phyloP scores from a whole-genome alignment of 1,140 invertebrate species.

The Bombus sibiricus region DNA sequence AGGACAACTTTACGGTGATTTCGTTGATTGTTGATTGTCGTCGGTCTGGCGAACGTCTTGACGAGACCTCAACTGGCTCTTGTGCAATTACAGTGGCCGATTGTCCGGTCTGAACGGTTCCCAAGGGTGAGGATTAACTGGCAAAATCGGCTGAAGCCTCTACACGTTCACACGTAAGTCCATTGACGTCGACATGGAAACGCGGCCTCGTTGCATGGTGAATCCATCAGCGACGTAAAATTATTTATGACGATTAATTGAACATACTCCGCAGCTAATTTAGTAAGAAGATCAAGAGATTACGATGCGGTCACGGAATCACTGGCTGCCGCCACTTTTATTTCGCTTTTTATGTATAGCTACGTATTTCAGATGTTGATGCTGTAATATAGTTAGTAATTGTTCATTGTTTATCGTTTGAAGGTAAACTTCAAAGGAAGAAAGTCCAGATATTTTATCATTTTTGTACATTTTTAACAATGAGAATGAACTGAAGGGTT shows the following conservation, averaged over 20 bases:
- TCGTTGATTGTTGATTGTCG: constrained; percentile 66
- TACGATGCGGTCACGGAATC: constrained; percentile 51
- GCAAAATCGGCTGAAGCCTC: constrained; percentile 57
- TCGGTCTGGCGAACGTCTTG: constrained; percentile 52
- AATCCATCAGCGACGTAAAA: constrained; percentile 62
- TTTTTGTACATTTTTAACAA: too few relatives aligned
- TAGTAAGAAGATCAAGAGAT: constrained; percentile 72
- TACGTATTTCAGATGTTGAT: neutral
- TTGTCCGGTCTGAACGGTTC: constrained; percentile 74
- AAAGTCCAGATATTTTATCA: too few relatives aligned
- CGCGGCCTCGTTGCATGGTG: constrained; percentile 18
- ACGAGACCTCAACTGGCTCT: constrained; percentile 73
- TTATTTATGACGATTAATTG: constrained; percentile 67
- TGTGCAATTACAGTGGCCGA: constrained; percentile 78
- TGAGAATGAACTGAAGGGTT: too few relatives aligned
- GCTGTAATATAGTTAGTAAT: neutral
- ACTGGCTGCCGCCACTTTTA: neutral
- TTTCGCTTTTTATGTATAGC: too few relatives aligned
- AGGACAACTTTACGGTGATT: constrained; percentile 52
- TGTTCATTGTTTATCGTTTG: too few relatives aligned
- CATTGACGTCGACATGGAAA: constrained; percentile 22
- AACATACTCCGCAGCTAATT: constrained; percentile 59
- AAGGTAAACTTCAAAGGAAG: too few relatives aligned
- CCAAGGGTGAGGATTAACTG: constrained; percentile 74
- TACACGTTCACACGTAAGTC: constrained; percentile 39